Conservation (phyloP, 2,113 vertebrate species). For the Pantherophis guttatus region DNA sequence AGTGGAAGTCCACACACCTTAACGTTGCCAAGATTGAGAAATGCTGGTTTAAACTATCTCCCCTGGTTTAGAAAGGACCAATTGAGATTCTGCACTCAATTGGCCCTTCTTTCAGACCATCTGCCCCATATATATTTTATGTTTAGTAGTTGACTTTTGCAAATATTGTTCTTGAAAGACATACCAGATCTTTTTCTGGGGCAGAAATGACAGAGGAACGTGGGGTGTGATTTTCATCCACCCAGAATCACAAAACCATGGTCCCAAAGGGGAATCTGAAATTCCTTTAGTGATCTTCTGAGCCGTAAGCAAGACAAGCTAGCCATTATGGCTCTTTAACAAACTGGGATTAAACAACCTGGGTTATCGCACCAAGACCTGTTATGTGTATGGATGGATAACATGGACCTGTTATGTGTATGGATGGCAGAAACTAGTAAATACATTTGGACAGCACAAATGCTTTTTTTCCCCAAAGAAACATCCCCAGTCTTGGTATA, state of each 20-base stretch:
- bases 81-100: neutral
- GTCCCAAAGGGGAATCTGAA: neutral
- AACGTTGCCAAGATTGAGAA: neutral
- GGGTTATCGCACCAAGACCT: neutral
- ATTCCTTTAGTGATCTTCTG: neutral
- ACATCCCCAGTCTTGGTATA: neutral
- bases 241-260: neutral
- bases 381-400: neutral
- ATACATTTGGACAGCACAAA: neutral
- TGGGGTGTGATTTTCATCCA: neutral
- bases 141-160: neutral
- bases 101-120: neutral
- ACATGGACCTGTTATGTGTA: neutral
- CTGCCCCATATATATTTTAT: neutral
- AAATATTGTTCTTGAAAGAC: neutral
- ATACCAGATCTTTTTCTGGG: neutral
- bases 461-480: neutral
- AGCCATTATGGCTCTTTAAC: neutral
- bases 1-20: neutral
- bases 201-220: neutral
- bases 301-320: neutral
- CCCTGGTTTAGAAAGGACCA: neutral
- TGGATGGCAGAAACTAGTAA: neutral
- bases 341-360: neutral
- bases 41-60: neutral